Conservation (phyloP, 2,888 invertebrate species). For the Hyppa rectilinea region DNA sequence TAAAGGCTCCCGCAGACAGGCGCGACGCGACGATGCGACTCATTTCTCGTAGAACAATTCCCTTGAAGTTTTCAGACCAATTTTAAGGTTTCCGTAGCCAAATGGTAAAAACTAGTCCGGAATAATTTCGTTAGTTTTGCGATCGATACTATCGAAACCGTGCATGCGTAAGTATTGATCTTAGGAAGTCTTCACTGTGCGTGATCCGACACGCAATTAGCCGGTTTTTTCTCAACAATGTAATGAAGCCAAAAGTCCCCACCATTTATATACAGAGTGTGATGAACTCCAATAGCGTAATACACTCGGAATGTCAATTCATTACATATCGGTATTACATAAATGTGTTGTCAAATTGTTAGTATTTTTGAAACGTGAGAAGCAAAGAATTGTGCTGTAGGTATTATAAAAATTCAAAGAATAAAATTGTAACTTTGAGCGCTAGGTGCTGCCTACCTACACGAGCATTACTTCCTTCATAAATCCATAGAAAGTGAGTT, state of each 20-base stretch:
- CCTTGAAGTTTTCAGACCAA: too few species aligned
- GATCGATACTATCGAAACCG: not conserved
- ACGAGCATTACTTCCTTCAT: not conserved
- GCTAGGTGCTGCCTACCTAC: too few species aligned
- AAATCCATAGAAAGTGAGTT: not conserved
- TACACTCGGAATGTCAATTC: not conserved
- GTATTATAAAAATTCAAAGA: not conserved
- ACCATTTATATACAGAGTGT: not conserved
- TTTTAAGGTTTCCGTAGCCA: not conserved
- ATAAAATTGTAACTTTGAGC: too few species aligned
- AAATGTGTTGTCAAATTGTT: not conserved
- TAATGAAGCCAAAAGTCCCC: not conserved
- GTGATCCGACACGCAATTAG: not conserved
- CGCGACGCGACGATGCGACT: too few species aligned
- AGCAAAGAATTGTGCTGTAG: not conserved
- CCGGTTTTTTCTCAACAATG: not conserved
- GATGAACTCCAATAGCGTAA: not conserved
- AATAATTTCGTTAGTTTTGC: too few species aligned
- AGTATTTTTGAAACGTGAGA: not conserved
- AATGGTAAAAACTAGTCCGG: not conserved
- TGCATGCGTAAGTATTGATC: not conserved
- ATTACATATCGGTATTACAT: not conserved
- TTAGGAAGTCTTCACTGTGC: not conserved
- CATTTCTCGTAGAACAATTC: too few species aligned
- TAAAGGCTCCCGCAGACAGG: too few species aligned